A percentile compares a stretch with the other conserved stretches of the same genome.
Evolutionary conservation across 64 coral and sea anemone genomes (phyloP).

Genomic region (Trachythela sp.): DNA sequence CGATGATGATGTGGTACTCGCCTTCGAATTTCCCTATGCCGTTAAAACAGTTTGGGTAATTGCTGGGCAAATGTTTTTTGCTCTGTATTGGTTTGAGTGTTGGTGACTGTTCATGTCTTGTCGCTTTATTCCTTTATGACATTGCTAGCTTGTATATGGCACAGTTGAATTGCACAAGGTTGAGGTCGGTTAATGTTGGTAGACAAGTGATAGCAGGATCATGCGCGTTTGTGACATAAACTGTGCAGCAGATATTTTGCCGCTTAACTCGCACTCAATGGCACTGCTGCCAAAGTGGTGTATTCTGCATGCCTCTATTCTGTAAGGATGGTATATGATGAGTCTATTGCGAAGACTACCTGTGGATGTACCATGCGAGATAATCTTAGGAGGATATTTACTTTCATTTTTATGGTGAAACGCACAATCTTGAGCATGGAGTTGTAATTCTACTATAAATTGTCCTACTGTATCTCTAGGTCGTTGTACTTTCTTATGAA

Average conservation of each 20-base stretch:
- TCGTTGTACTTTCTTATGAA: no score
- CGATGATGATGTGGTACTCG: not conserved
- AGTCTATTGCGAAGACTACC: no score
- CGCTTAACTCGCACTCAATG: conserved; percentile 1
- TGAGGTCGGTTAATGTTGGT: not conserved
- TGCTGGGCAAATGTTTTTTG: not conserved
- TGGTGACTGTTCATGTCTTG: no score
- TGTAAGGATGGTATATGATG: conserved; percentile 31
- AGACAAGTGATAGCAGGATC: conserved; percentile 34
- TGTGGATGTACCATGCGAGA: no score
- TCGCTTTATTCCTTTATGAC: not conserved
- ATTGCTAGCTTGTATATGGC: not conserved
- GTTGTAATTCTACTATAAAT: no score
- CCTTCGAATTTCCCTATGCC: not conserved
- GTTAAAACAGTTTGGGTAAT: not conserved
- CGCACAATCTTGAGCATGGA: no score
- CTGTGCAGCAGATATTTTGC: not conserved
- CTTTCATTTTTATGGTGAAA: no score
- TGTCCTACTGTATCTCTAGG: no score
- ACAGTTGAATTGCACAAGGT: not conserved
- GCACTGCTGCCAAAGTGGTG: conserved; percentile 18
- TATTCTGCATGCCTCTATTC: conserved; percentile 24
- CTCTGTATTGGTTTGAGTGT: not conserved
- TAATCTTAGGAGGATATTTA: no score
- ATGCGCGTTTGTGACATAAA: conserved; percentile 7